Percentiles rank a stretch among this genome's conserved stretches.
These are phyloP conservation scores for Calliphora vicina DNA, from an alignment of 1,140 invertebrate genomes.

Conservation along the genomic window DNA sequence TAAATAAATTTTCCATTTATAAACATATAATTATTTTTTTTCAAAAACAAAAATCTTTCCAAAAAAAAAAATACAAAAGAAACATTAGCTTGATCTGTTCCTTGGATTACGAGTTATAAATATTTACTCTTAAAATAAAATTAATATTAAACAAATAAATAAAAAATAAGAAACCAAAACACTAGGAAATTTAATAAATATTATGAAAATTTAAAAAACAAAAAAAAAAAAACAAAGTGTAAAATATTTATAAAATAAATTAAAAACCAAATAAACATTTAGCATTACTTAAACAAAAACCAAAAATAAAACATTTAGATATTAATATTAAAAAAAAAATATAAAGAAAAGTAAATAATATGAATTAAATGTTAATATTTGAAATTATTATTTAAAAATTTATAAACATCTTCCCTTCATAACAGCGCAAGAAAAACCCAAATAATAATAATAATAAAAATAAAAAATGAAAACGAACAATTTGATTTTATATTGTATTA, in stretches of 20 bases:
- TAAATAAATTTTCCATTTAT: conserved; percentile 16
- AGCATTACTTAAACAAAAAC: neutral
- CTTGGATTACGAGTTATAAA: conserved; percentile 37
- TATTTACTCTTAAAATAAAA: conserved; percentile 15
- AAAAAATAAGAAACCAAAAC: conserved; percentile 27
- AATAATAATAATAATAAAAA: too few relatives aligned
- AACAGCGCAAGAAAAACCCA: conserved; percentile 11
- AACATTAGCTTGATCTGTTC: conserved; percentile 39
- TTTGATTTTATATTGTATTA: neutral
- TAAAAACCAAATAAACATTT: neutral
- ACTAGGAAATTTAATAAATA: conserved; percentile 33
- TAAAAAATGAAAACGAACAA: too few relatives aligned
- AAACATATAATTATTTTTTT: neutral
- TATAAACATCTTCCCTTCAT: neutral
- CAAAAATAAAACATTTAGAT: neutral
- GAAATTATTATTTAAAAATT: conserved; percentile 14
- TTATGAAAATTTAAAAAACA: neutral
- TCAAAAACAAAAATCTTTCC: neutral
- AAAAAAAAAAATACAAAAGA: conserved; percentile 20
- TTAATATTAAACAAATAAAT: neutral
- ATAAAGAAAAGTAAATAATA: neutral
- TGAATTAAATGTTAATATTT: neutral
- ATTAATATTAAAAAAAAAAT: neutral
- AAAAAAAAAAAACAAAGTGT: conserved; percentile 5
- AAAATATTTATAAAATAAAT: conserved; percentile 32